Evolutionary conservation across 2,113 vertebrate genomes (phyloP).

Genomic region (Saccopteryx leptura): DNA sequence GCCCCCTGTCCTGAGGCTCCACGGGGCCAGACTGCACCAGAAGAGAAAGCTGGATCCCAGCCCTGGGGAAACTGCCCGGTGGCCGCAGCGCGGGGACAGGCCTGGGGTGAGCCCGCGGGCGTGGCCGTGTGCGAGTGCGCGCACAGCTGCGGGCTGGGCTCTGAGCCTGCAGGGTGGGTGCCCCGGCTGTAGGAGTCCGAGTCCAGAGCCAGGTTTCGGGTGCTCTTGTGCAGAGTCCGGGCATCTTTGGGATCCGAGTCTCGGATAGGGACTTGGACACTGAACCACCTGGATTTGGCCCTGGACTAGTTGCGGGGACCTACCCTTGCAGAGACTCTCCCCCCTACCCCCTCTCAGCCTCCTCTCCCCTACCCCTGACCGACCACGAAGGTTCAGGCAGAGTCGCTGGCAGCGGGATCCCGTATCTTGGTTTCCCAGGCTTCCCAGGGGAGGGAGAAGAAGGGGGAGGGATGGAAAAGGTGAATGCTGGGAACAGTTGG

Average conservation of each 20-base stretch:
- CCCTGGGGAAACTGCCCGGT: not conserved
- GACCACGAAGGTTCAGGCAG: rapidly evolving
- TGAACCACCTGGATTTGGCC: not conserved
- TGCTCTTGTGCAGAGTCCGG: not conserved
- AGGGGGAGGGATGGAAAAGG: not conserved
- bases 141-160: rapidly evolving
- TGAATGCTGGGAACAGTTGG: not conserved
- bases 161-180: not conserved
- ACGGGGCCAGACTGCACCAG: rapidly evolving
- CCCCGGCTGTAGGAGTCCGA: not conserved
- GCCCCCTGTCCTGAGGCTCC: rapidly evolving
- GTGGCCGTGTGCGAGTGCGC: not conserved
- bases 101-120: not conserved
- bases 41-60: too few relatives aligned
- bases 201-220: not conserved
- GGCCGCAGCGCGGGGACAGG: not conserved
- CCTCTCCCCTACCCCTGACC: too few relatives aligned
- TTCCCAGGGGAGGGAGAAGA: too few relatives aligned
- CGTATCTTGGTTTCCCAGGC: too few relatives aligned
- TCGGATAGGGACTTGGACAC: rapidly evolving
- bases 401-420: rapidly evolving
- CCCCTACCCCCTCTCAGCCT: not conserved
- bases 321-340: not conserved
- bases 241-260: not conserved
- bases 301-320: not conserved